These are phyloP conservation scores for Formica exsecta DNA, from an alignment of 1,140 invertebrate genomes.

Conservation along the genomic window DNA sequence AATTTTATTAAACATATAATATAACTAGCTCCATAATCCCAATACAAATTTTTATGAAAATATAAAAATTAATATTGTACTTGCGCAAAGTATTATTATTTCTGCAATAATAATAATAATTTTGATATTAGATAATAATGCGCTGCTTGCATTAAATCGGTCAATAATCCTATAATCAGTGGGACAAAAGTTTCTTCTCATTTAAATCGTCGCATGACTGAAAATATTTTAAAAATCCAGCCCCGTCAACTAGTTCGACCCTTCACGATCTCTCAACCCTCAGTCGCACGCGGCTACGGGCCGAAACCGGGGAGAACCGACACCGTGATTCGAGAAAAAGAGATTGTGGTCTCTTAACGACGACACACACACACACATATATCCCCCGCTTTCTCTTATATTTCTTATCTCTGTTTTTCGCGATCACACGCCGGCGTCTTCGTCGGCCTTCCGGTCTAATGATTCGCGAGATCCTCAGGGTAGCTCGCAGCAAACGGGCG, in stretches of 20 bases:
- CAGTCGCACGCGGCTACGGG: slow-evolving; percentile 15
- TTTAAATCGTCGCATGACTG: slow-evolving; percentile 3
- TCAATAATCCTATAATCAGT: neutral
- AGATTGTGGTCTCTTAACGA: slow-evolving; percentile 72
- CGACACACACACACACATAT: neutral
- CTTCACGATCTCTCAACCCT: slow-evolving; percentile 44
- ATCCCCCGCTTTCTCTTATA: slow-evolving; percentile 56
- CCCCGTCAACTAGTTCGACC: slow-evolving; percentile 37
- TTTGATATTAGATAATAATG: neutral
- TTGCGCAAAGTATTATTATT: neutral
- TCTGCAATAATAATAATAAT: neutral
- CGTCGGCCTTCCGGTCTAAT: slow-evolving; percentile 44
- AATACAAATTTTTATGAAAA: neutral
- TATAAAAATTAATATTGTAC: neutral
- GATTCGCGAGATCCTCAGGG: slow-evolving; percentile 50
- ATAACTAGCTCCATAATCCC: neutral
- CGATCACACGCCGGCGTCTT: slow-evolving; percentile 19
- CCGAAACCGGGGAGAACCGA: slow-evolving; percentile 13
- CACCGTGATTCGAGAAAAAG: slow-evolving; percentile 68
- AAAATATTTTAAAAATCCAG: slow-evolving; percentile 51
- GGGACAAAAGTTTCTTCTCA: slow-evolving; percentile 1
- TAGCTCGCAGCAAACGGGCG: neutral
- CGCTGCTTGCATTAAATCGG: neutral
- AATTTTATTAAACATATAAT: neutral
- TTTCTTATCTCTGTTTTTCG: slow-evolving; percentile 53